These are phyloP conservation scores for Anthophora plumipes DNA, from an alignment of 2,888 invertebrate species.

Conservation along the genomic window DNA sequence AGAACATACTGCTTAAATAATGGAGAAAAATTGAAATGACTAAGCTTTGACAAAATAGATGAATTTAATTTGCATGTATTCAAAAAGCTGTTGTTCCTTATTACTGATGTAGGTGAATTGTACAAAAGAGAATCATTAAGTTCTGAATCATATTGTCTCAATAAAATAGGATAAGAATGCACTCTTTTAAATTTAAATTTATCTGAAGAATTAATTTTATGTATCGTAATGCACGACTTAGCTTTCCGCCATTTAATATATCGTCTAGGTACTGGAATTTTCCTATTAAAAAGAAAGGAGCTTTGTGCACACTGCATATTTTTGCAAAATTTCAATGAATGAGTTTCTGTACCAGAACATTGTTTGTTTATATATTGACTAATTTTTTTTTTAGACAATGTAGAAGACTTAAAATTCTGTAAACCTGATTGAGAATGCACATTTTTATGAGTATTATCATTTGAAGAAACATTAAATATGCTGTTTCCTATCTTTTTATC, in stretches of 20 bases:
- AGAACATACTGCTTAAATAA: constrained; percentile 75
- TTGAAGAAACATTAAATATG: constrained; percentile 32
- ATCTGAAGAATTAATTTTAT: constrained; percentile 64
- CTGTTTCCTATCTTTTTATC: constrained; percentile 43
- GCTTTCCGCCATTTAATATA: constrained; percentile 76
- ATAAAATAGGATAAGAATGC: constrained; percentile 75
- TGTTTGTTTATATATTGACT: constrained; percentile 33
- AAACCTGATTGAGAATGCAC: constrained; percentile 6
- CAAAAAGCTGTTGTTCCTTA: constrained; percentile 57
- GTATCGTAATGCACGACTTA: constrained; percentile 74
- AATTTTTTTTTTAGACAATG: constrained; percentile 52
- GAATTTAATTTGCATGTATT: constrained; percentile 66
- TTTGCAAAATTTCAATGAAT: constrained; percentile 46
- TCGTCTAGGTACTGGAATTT: constrained; percentile 67
- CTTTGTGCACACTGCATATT: constrained; percentile 45
- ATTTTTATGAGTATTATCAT: constrained; percentile 26
- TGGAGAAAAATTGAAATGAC: constrained; percentile 76
- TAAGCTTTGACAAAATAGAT: constrained; percentile 74
- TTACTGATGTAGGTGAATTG: constrained; percentile 27
- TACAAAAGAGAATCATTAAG: constrained; percentile 55
- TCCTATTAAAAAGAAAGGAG: constrained; percentile 60
- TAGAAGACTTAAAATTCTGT: constrained; percentile 44
- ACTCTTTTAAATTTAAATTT: constrained; percentile 68
- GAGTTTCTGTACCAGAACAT: constrained; percentile 12
- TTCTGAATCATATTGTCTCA: constrained; percentile 60